Conservation (phyloP, 2,797 vertebrate species). For the Kryptopterus vitreolus region DNA sequence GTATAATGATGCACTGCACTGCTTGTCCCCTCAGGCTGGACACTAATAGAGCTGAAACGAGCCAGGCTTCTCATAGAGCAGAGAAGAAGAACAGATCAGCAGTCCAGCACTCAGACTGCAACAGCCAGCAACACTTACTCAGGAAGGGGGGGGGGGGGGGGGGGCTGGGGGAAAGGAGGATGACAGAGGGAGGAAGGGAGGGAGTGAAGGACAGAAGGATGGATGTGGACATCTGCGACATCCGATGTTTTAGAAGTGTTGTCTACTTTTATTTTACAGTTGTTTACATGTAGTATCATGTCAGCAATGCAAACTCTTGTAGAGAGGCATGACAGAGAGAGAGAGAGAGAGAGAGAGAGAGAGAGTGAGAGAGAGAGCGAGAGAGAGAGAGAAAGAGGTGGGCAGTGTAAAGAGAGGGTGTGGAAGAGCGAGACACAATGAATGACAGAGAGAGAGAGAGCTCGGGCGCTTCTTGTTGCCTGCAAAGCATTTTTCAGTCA, state of each 20-base stretch:
- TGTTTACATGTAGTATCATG: not conserved
- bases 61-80: constrained; percentile 31
- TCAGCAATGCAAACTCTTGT: not conserved
- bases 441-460: constrained; percentile 30
- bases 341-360: not conserved
- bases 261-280: not conserved
- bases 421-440: constrained; percentile 27
- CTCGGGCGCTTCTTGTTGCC: constrained; percentile 26
- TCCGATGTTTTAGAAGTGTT: not conserved
- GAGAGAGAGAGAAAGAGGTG: constrained; percentile 19
- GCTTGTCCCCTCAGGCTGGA: constrained; percentile 33
- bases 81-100: constrained; percentile 28
- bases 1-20: constrained; percentile 32
- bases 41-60: constrained; percentile 38
- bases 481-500: constrained; percentile 18
- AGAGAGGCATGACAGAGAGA: not conserved
- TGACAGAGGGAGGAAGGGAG: not conserved
- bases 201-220: not conserved
- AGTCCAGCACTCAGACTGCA: constrained; percentile 45
- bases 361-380: not conserved
- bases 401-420: constrained; percentile 25
- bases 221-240: not conserved
- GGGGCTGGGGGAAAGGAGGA: constrained; percentile 11
- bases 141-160: not conserved
- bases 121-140: constrained; percentile 45